Evolutionary conservation across 2,797 vertebrate species (phyloP), one percentile per base, ranked within the genome.

Genomic region (Loris lydekkerianus): DNA sequence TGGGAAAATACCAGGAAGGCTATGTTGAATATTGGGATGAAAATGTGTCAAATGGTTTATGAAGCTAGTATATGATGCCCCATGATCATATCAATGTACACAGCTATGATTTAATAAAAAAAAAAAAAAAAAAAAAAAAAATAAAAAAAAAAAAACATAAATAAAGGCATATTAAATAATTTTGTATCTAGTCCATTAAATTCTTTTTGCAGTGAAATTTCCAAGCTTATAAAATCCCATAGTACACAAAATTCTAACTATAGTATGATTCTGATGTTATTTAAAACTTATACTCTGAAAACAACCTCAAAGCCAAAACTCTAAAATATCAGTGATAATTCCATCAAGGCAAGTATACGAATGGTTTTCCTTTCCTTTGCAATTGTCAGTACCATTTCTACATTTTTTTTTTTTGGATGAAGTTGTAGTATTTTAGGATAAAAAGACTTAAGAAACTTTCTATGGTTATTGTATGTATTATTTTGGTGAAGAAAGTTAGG

Each of bases 401-500:
- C 31, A 77, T 85, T 89, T 86, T 73, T 34, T 34, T 34, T 34
- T 34, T 81, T 78, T 72, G 10, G 58, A 78, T 27, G 18, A 88
- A 46, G 65, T 27, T n/a, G 15, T 14, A 56, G 4, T 83, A 60
- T 83, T 90, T 92, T 92, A 83, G 29, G 70, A 82, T 76, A 3
- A 67, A 94, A 83, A 77, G 53, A 29, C 23, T 93, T 65, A 81
- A 82, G 75, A 21, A 5, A 88, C 37, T 84, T 75, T 85, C 53
- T 69, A 72, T 73, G 69, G 7, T 83, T 85, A 72, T 29, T 72
- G 46, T 31, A 9, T 61, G 43, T 75, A 56, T n/a, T 82, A 86
- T 70, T 96, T 95, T 91, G 86, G 43, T 83, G 25, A 96, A 3
- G 14, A 63, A 95, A 82, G 5, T 82, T 92, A 73, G 27, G 25